Evolutionary conservation across 1,140 invertebrate species (phyloP).

Genomic region (Atta cephalotes): DNA sequence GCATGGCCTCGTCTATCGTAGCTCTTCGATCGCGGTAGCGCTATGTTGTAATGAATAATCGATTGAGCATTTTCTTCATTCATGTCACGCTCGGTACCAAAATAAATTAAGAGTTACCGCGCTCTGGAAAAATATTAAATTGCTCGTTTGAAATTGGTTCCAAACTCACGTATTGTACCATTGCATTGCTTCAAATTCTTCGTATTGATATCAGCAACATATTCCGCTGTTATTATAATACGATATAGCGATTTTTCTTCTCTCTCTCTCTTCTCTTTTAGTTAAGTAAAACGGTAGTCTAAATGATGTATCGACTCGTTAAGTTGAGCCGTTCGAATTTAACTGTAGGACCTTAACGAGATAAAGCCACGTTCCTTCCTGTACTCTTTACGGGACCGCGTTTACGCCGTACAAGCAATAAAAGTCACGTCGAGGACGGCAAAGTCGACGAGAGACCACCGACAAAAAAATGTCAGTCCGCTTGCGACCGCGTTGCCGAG

Average conservation of each 20-base stretch:
- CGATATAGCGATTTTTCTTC: no score
- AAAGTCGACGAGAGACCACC: slow-evolving; percentile 69
- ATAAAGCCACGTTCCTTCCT: slow-evolving; percentile 68
- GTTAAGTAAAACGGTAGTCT: slow-evolving; percentile 13
- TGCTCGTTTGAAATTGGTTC: slow-evolving; percentile 9
- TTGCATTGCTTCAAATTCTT: no score
- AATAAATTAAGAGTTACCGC: slow-evolving; percentile 46
- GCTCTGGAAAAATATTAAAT: slow-evolving; percentile 14
- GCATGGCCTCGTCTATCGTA: background rate
- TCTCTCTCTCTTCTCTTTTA: no score
- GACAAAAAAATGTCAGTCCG: slow-evolving; percentile 73
- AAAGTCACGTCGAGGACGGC: slow-evolving; percentile 77
- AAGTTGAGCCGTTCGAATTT: slow-evolving; percentile 57
- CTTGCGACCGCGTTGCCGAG: slow-evolving; percentile 40
- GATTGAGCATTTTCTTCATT: slow-evolving; percentile 50
- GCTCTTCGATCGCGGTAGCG: slow-evolving; percentile 7
- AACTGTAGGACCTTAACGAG: slow-evolving; percentile 64
- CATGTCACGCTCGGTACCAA: background rate
- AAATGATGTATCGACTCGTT: slow-evolving; percentile 67
- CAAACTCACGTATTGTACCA: no score
- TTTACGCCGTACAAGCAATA: slow-evolving; percentile 81
- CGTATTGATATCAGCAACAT: no score
- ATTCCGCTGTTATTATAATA: no score
- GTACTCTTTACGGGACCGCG: slow-evolving; percentile 58
- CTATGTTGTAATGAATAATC: slow-evolving; percentile 60